A percentile compares a stretch with the other conserved stretches of the same genome.
Evolutionary conservation across 23 tunicate species (phyloP).

Genomic region (Trididemnum nubilum): DNA sequence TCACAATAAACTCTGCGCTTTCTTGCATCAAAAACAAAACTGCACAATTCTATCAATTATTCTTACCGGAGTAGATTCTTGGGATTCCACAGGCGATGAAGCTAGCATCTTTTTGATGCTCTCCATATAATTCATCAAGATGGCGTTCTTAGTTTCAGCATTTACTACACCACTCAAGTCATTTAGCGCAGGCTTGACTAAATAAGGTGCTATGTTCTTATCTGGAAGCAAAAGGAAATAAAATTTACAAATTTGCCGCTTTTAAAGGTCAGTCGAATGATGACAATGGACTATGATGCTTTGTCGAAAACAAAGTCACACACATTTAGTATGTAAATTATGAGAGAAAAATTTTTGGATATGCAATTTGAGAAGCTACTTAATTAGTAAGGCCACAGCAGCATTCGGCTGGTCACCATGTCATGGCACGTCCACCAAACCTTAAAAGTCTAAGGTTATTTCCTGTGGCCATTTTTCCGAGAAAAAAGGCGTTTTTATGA

Average conservation of each 20-base stretch:
- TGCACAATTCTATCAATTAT: no score
- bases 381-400: not conserved
- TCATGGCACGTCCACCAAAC: not conserved
- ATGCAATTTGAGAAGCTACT: not conserved
- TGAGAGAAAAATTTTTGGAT: not conserved
- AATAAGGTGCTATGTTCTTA: not conserved
- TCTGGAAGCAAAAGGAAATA: no score
- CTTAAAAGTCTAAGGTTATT: conserved; percentile 40
- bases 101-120: conserved; percentile 35
- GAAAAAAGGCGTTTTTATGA: conserved; percentile 1
- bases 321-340: conserved; percentile 18
- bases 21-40: no score
- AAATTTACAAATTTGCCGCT: no score
- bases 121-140: conserved; percentile 67
- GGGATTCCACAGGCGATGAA: not conserved
- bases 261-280: no score
- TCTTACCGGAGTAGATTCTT: not conserved
- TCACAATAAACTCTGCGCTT: no score
- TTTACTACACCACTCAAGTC: conserved; percentile 6
- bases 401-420: not conserved
- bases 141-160: conserved; percentile 46
- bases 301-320: no score
- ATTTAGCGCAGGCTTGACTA: conserved; percentile 35
- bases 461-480: conserved; percentile 13
- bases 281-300: no score